These are phyloP conservation scores for Cyaniris semiargus DNA, from an alignment of 2,888 invertebrate genomes.

Conservation along the genomic window DNA sequence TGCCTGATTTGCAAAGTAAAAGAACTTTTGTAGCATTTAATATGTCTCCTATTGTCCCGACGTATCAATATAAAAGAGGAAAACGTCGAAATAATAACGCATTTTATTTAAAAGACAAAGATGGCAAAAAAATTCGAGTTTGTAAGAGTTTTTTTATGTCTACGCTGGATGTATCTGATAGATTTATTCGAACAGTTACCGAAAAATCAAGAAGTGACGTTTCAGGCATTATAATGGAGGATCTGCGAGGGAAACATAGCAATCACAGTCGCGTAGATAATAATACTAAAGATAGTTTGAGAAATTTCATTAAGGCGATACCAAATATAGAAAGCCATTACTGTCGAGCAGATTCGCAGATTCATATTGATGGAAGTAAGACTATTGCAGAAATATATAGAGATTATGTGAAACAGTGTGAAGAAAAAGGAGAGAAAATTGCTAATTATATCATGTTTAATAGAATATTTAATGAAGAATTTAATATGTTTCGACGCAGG, in stretches of 20 bases:
- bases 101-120: no score
- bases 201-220: conserved; percentile 36
- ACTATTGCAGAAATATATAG: conserved; percentile 42
- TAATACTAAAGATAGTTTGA: conserved; percentile 35
- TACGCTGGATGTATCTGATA: conserved; percentile 36
- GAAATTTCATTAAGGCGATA: conserved; percentile 40
- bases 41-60: conserved; percentile 35
- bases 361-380: no score
- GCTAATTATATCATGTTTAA: no score
- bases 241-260: conserved; percentile 45
- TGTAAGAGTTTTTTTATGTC: conserved; percentile 14
- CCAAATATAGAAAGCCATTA: no score
- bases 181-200: conserved; percentile 37
- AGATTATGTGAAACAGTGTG: conserved; percentile 40
- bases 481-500: neutral
- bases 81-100: conserved; percentile 29
- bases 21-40: conserved; percentile 35
- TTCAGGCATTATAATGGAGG: conserved; percentile 34
- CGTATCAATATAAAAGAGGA: conserved; percentile 37
- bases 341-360: no score
- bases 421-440: no score
- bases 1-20: conserved; percentile 36
- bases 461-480: no score
- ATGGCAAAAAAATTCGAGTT: no score
- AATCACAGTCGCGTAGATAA: conserved; percentile 37